These are phyloP conservation scores for Cacatua alba DNA, from an alignment of 2,113 vertebrate species.

Conservation along the genomic window DNA sequence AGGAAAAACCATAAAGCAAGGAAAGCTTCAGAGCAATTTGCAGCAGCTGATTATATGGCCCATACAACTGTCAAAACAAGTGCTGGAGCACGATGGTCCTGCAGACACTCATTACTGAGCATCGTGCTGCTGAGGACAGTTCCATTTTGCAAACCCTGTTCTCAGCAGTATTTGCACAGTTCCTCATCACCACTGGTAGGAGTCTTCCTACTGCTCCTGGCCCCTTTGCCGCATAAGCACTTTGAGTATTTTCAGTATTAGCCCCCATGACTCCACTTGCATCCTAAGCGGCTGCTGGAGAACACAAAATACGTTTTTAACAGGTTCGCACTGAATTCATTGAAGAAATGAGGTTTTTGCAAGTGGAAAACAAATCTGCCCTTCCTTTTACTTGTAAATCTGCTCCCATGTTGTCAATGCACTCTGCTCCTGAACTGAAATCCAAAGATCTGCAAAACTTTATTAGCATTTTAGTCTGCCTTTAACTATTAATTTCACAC, in stretches of 20 bases:
- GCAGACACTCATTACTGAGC: not conserved
- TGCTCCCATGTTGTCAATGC: rapidly evolving
- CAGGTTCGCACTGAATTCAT: not conserved
- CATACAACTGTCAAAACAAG: not conserved
- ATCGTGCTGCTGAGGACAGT: not conserved
- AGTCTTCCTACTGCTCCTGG: not conserved
- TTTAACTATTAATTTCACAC: not conserved
- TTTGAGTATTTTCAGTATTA: not conserved
- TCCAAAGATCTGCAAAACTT: not conserved
- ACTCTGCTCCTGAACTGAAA: not conserved
- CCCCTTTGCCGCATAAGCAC: not conserved
- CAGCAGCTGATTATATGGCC: not conserved
- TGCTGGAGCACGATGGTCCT: not conserved
- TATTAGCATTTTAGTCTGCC: not conserved
- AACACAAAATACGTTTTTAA: not conserved
- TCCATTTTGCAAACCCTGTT: not conserved
- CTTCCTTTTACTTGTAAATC: not conserved
- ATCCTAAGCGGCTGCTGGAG: not conserved
- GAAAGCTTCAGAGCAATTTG: not conserved
- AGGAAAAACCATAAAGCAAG: not conserved
- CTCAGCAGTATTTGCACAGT: not conserved
- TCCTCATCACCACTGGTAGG: not conserved
- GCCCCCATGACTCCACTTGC: not conserved
- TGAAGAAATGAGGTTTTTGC: not conserved
- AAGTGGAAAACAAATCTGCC: not conserved